Evolutionary conservation across 92 coral and sea anemone genomes (phyloP), one percentile per base, ranked within the genome.

Genomic region (Galaxea fascicularis): DNA sequence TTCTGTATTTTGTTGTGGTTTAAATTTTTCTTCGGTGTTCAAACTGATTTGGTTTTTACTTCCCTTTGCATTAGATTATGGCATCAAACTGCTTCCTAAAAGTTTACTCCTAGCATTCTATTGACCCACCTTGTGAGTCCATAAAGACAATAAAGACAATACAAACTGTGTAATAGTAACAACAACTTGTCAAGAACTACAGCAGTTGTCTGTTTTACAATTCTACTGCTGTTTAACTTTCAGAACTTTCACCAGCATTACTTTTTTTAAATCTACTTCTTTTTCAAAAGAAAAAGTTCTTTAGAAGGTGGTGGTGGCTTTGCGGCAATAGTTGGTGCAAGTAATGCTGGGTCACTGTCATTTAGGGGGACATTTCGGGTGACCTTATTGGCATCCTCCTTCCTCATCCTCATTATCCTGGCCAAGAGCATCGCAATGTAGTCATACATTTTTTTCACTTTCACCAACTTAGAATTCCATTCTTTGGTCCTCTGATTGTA

Each of bases 401-500:
- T 46, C 39, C 89, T 52, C 44, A 39, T 17, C 0, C 66, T 45
- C 24, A 89, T 49, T 1, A 89, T 54, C 26, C 74, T 84, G 8
- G 86, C 80, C 64, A 71, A 39, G 10, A 84, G 57, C 15, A 89
- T 11, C 0, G 77, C 73, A 45, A 89, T 85, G 84, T 90, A 90
- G 5, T 77, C 76, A n/a, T 90, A 90, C 8, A 72, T 79, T 66
- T 90, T 90, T 28, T 46, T 47, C 4, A 51, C 84, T 65, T 86
- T 90, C 0, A 86, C 74, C 13, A 79, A 46, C 25, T 86, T 90
- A 10, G 73, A 76, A 44, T 86, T 74, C 93, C 93, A 90, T 16
- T 76, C 71, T 44, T 75, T 80, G 45, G 90, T 90, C 17, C 90
- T 56, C 82, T 65, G 88, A 68, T 90, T 90, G 76, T 80, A 90